Conservation (phyloP, 1,140 invertebrate species). For the Hylaeus volcanicus region DNA sequence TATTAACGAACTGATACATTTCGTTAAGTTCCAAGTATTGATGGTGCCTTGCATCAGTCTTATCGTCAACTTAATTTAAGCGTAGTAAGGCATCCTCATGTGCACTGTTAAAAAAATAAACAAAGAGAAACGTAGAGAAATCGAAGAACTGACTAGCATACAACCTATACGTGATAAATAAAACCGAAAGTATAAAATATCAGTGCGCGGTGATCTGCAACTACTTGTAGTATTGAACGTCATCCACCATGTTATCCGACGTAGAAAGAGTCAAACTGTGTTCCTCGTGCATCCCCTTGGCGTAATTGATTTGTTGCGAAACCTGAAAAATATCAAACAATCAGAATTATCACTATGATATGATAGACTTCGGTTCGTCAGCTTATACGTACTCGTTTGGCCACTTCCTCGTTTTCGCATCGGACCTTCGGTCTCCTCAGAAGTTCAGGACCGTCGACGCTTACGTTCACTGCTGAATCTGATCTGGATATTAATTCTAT, state of each 20-base stretch:
- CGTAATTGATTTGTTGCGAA: conserved; percentile 90
- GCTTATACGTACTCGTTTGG: conserved; percentile 85
- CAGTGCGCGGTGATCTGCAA: not conserved
- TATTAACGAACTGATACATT: conserved; percentile 13
- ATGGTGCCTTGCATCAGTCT: conserved; percentile 53
- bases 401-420: conserved; percentile 89
- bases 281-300: conserved; percentile 92
- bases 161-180: conserved; percentile 17
- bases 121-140: not conserved
- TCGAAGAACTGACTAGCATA: conserved; percentile 39
- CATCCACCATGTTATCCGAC: conserved; percentile 79
- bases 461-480: conserved; percentile 77
- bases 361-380: not conserved
- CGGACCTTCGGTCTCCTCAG: conserved; percentile 89
- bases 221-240: conserved; percentile 78
- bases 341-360: not conserved
- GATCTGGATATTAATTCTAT: conserved; percentile 89
- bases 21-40: not conserved
- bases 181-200: conserved; percentile 6
- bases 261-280: conserved; percentile 78
- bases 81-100: conserved; percentile 46
- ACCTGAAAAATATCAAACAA: conserved; percentile 76
- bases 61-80: conserved; percentile 60
- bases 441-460: conserved; percentile 79
- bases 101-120: conserved; percentile 5